Conservation (phyloP, 2,888 invertebrate genomes). For the Drosophila parthenogenetica region DNA sequence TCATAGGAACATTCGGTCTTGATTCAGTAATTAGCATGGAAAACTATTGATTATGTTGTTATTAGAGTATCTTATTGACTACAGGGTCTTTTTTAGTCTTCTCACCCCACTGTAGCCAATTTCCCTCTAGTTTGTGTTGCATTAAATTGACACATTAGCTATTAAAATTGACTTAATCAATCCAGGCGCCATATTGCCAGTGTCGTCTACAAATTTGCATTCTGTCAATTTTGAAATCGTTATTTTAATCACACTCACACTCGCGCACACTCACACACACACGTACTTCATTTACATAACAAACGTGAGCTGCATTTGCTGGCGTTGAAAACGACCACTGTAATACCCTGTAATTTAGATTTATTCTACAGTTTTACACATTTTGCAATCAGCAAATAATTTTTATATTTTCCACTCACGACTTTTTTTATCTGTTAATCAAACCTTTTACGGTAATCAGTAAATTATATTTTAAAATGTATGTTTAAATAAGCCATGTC, state of each 20-base stretch:
- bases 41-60: too few species aligned
- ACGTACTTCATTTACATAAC: conserved; percentile 58
- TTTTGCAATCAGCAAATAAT: too few species aligned
- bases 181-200: conserved; percentile 33
- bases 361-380: too few species aligned
- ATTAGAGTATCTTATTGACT: too few species aligned
- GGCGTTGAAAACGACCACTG: conserved; percentile 13
- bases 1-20: too few species aligned
- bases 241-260: conserved; percentile 39
- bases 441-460: too few species aligned
- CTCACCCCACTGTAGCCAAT: too few species aligned
- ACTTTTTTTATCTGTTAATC: too few species aligned
- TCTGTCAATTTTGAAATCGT: conserved; percentile 59
- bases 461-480: too few species aligned
- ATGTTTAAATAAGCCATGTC: background rate
- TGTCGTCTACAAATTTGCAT: conserved; percentile 14
- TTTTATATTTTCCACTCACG: too few species aligned
- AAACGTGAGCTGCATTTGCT: conserved; percentile 64
- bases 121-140: conserved; percentile 2
- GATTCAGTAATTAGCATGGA: too few species aligned
- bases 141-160: conserved; percentile 50
- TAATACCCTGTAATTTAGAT: conserved; percentile 12
- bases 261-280: conserved; percentile 10
- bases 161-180: conserved; percentile 46
- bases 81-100: too few species aligned